phyloP scores from a whole-genome alignment of 2,888 invertebrate genomes.

The Ectropis crepuscularia region DNA sequence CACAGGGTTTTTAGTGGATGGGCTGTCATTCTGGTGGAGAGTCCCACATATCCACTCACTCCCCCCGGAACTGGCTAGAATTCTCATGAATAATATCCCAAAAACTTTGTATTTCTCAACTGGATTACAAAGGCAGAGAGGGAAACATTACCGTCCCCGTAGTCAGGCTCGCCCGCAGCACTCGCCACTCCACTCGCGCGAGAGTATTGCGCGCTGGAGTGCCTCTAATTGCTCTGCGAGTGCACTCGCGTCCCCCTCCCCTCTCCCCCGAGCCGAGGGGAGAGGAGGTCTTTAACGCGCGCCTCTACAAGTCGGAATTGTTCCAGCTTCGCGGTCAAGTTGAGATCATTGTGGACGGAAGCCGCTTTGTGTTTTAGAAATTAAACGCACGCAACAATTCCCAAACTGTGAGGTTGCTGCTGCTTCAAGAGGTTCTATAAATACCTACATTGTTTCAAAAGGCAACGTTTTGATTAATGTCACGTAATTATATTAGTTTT shows the following conservation, averaged over 20 bases:
- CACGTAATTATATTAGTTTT: too few relatives aligned
- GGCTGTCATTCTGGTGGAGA: too few relatives aligned
- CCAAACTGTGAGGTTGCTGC: too few relatives aligned
- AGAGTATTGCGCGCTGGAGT: slow-evolving; percentile 43
- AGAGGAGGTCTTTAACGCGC: slow-evolving; percentile 9
- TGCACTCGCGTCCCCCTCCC: slow-evolving; percentile 27
- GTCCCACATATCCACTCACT: too few relatives aligned
- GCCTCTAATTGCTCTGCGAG: slow-evolving; percentile 43
- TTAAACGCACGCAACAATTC: not conserved
- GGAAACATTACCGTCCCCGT: not conserved
- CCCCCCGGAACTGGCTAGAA: too few relatives aligned
- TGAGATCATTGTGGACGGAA: not conserved
- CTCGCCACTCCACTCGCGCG: slow-evolving; percentile 5
- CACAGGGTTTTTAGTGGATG: too few relatives aligned
- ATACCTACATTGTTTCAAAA: too few relatives aligned
- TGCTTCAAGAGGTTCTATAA: too few relatives aligned
- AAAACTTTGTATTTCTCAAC: too few relatives aligned
- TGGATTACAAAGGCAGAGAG: not conserved
- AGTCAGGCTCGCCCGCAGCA: too few relatives aligned
- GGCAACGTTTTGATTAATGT: too few relatives aligned
- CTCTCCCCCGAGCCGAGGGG: not conserved
- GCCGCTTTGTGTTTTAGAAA: slow-evolving; percentile 1
- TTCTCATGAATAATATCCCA: too few relatives aligned
- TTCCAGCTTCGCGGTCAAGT: slow-evolving; percentile 12
- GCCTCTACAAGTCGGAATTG: slow-evolving; percentile 11